These are phyloP conservation scores for Rhizoglyphus robini DNA, from an alignment of 1,140 invertebrate species.

Conservation along the genomic window DNA sequence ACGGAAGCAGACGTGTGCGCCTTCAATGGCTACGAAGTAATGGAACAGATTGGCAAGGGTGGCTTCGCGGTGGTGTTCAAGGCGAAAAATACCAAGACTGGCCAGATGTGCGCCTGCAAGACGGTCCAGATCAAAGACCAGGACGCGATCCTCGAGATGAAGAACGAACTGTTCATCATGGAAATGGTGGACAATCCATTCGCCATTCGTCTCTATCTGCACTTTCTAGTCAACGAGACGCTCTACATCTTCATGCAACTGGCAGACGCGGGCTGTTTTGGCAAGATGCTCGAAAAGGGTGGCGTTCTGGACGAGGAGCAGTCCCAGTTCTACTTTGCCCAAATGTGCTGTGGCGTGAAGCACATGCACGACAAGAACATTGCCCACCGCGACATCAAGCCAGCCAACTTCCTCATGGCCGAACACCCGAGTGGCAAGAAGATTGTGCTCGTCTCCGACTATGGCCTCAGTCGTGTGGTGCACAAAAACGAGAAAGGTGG, in stretches of 20 bases:
- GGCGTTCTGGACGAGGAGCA: neutral
- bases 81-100: neutral
- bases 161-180: conserved; percentile 4
- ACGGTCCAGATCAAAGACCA: neutral
- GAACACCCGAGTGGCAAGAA: conserved; percentile 6
- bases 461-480: conserved; percentile 2
- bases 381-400: conserved; percentile 5
- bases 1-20: neutral
- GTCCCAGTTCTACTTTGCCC: neutral
- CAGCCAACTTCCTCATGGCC: conserved; percentile 1
- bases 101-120: neutral
- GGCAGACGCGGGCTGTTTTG: neutral
- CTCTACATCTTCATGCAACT: conserved; percentile 1
- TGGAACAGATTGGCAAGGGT: conserved; percentile 5
- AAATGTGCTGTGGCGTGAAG: neutral
- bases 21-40: neutral
- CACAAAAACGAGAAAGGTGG: neutral
- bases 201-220: neutral
- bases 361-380: conserved; percentile 7
- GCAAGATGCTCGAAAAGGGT: neutral
- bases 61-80: conserved; percentile 4
- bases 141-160: neutral
- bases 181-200: conserved; percentile 12
- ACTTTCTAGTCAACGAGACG: neutral
- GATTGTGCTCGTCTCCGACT: neutral